These are phyloP conservation scores for Petrosia ficiformis DNA, from an alignment of 37 sponge, comb jelly and placozoan genomes.

Conservation along the genomic window DNA sequence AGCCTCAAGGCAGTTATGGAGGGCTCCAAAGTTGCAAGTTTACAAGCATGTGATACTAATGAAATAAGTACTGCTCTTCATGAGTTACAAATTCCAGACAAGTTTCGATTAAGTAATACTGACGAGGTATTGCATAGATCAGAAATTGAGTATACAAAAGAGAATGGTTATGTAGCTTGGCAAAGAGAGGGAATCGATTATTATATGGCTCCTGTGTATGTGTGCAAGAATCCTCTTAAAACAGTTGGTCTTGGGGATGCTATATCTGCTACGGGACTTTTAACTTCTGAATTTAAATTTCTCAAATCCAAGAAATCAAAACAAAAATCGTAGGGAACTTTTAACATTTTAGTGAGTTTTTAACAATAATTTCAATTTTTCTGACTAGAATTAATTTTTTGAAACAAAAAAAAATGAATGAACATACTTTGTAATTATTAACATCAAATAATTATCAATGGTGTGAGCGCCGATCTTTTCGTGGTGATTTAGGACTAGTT, in stretches of 20 bases:
- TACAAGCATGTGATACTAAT: constrained; percentile 62
- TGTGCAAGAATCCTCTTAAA: constrained; percentile 78
- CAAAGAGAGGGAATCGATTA: constrained; percentile 43
- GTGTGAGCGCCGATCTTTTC: too few species aligned
- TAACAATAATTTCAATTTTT: too few species aligned
- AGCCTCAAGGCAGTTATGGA: constrained; percentile 34
- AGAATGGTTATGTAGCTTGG: constrained; percentile 45
- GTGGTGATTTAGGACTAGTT: too few species aligned
- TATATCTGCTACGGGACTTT: constrained; percentile 78
- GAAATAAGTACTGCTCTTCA: constrained; percentile 37
- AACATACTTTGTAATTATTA: too few species aligned
- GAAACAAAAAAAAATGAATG: too few species aligned
- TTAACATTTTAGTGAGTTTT: too few species aligned
- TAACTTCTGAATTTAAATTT: constrained; percentile 54
- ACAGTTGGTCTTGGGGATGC: constrained; percentile 97
- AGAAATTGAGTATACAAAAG: constrained; percentile 27
- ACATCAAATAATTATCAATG: too few species aligned
- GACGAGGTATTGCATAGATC: constrained; percentile 26
- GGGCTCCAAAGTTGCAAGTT: constrained; percentile 72
- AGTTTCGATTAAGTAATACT: constrained; percentile 46
- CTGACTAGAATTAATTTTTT: too few species aligned
- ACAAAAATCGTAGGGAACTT: too few species aligned
- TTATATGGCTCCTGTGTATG: constrained; percentile 78
- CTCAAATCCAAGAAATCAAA: too few species aligned
- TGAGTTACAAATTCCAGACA: constrained; percentile 41